Evolutionary conservation across 2,888 invertebrate genomes (phyloP).

Genomic region (Erannis defoliaria): DNA sequence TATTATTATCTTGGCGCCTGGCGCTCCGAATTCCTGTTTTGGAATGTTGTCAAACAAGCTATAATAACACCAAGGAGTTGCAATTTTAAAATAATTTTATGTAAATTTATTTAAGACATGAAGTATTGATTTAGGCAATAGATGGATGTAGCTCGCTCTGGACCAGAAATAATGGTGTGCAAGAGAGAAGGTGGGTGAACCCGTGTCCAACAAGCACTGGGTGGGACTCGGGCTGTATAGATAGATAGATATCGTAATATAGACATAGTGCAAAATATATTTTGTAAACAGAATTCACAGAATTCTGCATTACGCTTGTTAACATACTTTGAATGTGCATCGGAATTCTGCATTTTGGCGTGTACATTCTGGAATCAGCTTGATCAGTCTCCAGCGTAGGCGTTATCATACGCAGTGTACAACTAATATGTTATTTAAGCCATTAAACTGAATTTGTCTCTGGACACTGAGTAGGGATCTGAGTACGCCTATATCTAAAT

Average conservation of each 20-base stretch:
- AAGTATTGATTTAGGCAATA: too few species aligned
- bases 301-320: too few species aligned
- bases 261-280: background rate
- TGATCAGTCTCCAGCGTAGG: conserved; percentile 36
- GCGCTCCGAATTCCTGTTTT: conserved; percentile 20
- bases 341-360: conserved; percentile 24
- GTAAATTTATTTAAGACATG: background rate
- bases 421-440: conserved; percentile 52
- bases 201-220: too few species aligned
- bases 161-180: too few species aligned
- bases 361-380: conserved; percentile 44
- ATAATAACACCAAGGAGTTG: conserved; percentile 13
- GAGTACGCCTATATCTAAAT: conserved; percentile 61
- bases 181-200: too few species aligned
- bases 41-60: conserved; percentile 24
- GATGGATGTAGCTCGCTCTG: too few species aligned
- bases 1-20: conserved; percentile 13
- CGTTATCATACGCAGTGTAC: conserved; percentile 49
- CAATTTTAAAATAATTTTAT: conserved; percentile 7
- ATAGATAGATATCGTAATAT: background rate
- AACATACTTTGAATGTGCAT: background rate
- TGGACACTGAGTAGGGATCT: conserved; percentile 42
- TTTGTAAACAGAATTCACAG: background rate
- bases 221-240: too few species aligned
- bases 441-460: conserved; percentile 51